A percentile compares a stretch with the other conserved stretches of the same genome.
Evolutionary conservation across 2,113 vertebrate genomes (phyloP).

Genomic region (Rhagologus leucostigma): DNA sequence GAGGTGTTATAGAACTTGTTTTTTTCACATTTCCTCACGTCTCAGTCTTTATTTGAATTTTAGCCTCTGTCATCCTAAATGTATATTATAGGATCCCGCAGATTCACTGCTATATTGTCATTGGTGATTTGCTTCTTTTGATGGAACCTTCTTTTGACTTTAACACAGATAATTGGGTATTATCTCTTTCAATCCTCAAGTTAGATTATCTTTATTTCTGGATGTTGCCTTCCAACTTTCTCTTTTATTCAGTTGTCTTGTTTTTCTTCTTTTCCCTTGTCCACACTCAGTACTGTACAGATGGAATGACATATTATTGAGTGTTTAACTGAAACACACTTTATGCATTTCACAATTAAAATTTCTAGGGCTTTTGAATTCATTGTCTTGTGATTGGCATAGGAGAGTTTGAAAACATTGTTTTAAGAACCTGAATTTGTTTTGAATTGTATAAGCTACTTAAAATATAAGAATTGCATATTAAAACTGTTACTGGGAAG

Average conservation of each 20-base stretch:
- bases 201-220: background rate
- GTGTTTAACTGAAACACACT: background rate
- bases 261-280: background rate
- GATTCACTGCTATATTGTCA: background rate
- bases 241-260: background rate
- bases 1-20: background rate
- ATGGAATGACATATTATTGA: background rate
- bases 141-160: background rate
- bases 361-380: background rate
- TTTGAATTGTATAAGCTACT: background rate
- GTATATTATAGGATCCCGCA: background rate
- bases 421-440: background rate
- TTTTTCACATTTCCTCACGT: background rate
- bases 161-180: background rate
- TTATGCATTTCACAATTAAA: background rate
- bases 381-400: background rate
- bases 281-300: background rate
- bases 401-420: background rate
- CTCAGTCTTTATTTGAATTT: background rate
- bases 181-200: background rate
- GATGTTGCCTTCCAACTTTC: fast-evolving
- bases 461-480: background rate
- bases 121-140: background rate
- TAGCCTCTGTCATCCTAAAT: background rate
- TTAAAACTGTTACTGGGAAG: background rate